phyloP scores from a whole-genome alignment of 2,113 vertebrate genomes.

The Kryptolebias marmoratus region DNA sequence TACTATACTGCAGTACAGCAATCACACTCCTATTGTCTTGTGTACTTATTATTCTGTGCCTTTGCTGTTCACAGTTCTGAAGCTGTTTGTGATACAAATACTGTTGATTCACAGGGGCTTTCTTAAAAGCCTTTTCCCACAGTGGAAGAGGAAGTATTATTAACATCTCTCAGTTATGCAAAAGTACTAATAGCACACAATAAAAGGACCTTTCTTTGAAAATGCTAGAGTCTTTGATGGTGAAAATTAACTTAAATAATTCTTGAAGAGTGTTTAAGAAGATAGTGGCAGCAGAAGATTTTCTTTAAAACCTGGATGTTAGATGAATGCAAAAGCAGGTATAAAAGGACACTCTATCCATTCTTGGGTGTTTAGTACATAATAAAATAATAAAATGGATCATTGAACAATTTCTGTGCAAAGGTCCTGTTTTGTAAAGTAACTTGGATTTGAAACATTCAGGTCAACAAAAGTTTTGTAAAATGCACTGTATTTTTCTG shows the following conservation, averaged over 20 bases:
- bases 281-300: no score
- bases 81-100: conserved; percentile 10
- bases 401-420: background rate
- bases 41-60: background rate
- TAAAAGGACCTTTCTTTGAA: background rate
- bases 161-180: background rate
- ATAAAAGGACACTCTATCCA: no score
- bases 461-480: no score
- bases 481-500: background rate
- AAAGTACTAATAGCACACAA: background rate
- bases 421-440: background rate
- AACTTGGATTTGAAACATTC: no score
- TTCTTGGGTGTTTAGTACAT: no score
- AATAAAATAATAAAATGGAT: no score
- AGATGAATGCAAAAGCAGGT: background rate
- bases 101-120: background rate
- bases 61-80: conserved; percentile 4
- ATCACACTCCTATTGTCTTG: conserved; percentile 5
- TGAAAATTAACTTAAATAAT: background rate
- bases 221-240: background rate
- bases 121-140: conserved; percentile 4
- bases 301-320: background rate
- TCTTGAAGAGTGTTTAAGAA: background rate
- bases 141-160: background rate
- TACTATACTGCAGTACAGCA: conserved; percentile 1